Evolutionary conservation across 2,797 vertebrate genomes (phyloP), one percentile per base, ranked within the genome.

Genomic region (Erpetoichthys calabaricus): DNA sequence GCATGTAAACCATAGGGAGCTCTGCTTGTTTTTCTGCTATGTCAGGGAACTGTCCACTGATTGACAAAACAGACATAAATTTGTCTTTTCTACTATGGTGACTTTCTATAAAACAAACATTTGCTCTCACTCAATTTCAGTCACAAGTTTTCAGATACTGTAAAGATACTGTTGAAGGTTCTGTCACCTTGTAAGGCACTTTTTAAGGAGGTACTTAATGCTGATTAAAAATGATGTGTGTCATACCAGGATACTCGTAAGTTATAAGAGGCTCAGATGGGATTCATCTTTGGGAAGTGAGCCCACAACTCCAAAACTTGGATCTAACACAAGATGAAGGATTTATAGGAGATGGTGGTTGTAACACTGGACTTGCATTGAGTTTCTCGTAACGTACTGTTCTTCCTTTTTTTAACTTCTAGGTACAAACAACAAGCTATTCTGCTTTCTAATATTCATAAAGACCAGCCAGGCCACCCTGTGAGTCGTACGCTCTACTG

Each of bases 401-500:
- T 45, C 44, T 44, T 1, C 60, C 49, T 47, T 53, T 53, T 49
- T 44, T 55, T 44, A 41, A 60, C 57, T 44, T 42, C 1, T 57
- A 99, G 95, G 76, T 99, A 93, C 68, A 87, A 89, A n/a, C 80
- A 86, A 66, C 80, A 74, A 62, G 94, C 94, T 3, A 81, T 58
- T 59, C 73, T 88, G 63, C 81, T 99, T 56, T 98, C 95, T 1
- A 86, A 86, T 72, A 99, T 99, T 72, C 94, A 99, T 80, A 96
- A 86, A 79, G 95, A 99, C 75, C 94, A 98, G 65, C 94, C 94
- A 0, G 91, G 88, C 7, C 94, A 97, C 67, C 95, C 95, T 0
- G 90, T 98, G 61, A 89, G 79, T 64, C 85, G 95, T 58, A 93
- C 94, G 2, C 78, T 88, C n/a, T 97, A 96, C 73, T 99, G 95